Percentiles rank a stretch among this genome's conserved stretches.
These are phyloP conservation scores for Loxodonta africana DNA, from an alignment of 2,113 vertebrate genomes.

Conservation along the genomic window DNA sequence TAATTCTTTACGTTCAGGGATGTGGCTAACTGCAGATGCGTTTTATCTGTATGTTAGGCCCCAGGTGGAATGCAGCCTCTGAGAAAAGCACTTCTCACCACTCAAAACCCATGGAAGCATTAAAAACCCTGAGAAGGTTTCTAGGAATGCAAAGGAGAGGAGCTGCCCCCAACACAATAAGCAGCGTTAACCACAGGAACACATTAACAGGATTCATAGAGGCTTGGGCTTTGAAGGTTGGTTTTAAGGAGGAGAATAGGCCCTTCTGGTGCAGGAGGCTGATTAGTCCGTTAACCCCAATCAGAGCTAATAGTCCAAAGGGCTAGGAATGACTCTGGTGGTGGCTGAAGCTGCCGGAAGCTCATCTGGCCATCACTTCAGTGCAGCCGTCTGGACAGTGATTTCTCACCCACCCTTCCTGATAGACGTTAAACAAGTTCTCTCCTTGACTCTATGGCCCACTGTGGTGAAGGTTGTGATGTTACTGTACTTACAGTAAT, in stretches of 20 bases:
- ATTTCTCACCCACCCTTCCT: background rate
- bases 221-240: background rate
- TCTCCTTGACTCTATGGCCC: background rate
- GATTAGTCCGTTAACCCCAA: background rate
- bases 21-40: background rate
- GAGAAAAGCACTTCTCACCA: conserved; percentile 48
- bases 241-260: conserved; percentile 4
- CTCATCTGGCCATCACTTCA: background rate
- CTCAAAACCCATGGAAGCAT: conserved; percentile 28
- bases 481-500: background rate
- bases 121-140: conserved; percentile 40
- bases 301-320: background rate
- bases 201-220: background rate
- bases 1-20: conserved; percentile 33
- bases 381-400: background rate
- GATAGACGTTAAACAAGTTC: background rate
- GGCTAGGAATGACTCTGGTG: background rate
- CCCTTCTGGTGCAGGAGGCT: background rate
- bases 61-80: background rate
- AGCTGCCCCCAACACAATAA: background rate
- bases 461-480: background rate
- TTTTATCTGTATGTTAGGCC: conserved; percentile 56
- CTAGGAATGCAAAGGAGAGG: background rate
- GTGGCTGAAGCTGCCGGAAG: background rate
- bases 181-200: background rate